Base-by-base conservation (phyloP, 2,113 vertebrate genomes). In the Trematocara macrostoma region DNA sequence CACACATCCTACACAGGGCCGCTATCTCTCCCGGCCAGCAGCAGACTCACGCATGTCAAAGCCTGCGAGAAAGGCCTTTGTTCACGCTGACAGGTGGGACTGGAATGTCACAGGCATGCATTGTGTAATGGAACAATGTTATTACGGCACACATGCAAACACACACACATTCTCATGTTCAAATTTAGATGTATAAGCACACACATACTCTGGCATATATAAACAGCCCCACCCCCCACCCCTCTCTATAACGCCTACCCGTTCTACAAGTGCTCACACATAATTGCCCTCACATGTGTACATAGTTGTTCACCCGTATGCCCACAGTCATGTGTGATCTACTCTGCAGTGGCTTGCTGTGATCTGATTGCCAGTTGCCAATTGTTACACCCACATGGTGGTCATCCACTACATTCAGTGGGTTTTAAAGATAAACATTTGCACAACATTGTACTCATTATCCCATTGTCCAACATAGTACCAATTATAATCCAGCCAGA, bases 21-120 rank as follows among this genome's bases (percentile, higher is more conserved):
- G 79, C 90, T 93, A 94, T 95, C 95, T 93, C 87, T 49, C 1
- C 85, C 4, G 87, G 34, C 87, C 90, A 89, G 91, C 85, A 79
- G 82, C 85, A 88, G 82, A 86, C 78, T 55, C 83, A 64, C 83
- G 83, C 89, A 78, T 83, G 91, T 91, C 89, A 84, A 74, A 89
- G 86, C 81, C 51, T 7, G 45, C 53, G 64, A 89, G 83, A 83
- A 86, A 82, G 87, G 64, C 69, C 81, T 93, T 93, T 93, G 88
- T 94, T 11, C n/a, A 14, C 18, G 1, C 47, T 92, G 93, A 92
- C 92, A 94, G 92, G 90, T 93, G 87, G 89, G 89, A 87, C 86
- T 57, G 82, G 69, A 91, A 90, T 90, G 88, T 94, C 88, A 95
- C 91, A 87, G 91, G 69, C 81, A 40, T 16, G 64, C 76, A 87